These are phyloP conservation scores for Orycteropus afer DNA, from an alignment of 2,113 vertebrate species.

Conservation along the genomic window DNA sequence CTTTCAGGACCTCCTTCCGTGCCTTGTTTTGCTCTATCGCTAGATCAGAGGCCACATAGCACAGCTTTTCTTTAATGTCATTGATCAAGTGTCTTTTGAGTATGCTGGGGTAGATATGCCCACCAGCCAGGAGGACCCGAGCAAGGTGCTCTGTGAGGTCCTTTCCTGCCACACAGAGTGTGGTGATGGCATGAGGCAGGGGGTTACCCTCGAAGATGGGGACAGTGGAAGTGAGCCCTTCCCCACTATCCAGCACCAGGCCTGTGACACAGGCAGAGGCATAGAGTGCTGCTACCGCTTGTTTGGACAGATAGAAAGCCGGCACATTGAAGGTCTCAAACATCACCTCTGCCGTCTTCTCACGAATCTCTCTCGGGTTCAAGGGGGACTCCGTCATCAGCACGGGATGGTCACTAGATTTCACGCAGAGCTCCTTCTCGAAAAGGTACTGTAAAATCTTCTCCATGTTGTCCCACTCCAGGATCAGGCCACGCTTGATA, in stretches of 20 bases:
- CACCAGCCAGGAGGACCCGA: conserved; percentile 39
- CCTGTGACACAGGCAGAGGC: conserved; percentile 68
- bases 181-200: conserved; percentile 2
- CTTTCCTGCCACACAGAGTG: conserved; percentile 69
- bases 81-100: conserved; percentile 4
- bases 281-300: conserved; percentile 49
- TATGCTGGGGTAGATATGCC: background rate
- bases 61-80: conserved; percentile 72
- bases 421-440: conserved; percentile 49
- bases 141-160: conserved; percentile 72
- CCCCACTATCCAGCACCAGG: conserved; percentile 75
- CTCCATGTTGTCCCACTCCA: conserved; percentile 75
- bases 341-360: conserved; percentile 75
- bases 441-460: conserved; percentile 77
- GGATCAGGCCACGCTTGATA: conserved; percentile 61
- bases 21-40: background rate
- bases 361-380: conserved; percentile 48
- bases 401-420: conserved; percentile 59
- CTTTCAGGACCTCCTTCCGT: background rate
- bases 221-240: conserved; percentile 66
- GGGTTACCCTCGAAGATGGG: conserved; percentile 45
- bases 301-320: conserved; percentile 74
- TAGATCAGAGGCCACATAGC: conserved; percentile 68
- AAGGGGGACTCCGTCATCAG: conserved; percentile 72
- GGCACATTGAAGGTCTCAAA: conserved; percentile 79